phyloP scores from a whole-genome alignment of 1,140 invertebrate genomes.

The Eciton burchellii region DNA sequence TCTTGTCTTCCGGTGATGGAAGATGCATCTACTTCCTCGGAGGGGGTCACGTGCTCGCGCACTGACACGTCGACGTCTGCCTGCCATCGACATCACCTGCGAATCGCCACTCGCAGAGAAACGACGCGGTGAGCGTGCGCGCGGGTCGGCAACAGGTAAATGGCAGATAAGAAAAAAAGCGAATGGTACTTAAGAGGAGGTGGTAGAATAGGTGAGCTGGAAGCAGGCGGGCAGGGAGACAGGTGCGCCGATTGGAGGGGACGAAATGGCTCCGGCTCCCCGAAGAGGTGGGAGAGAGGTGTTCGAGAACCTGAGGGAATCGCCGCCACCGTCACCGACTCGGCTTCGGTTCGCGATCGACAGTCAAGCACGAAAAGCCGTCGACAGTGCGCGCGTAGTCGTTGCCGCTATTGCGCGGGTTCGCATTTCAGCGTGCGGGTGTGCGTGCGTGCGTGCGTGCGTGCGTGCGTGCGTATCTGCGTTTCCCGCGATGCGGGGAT shows the following conservation, averaged over 20 bases:
- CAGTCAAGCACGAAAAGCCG: slow-evolving; percentile 78
- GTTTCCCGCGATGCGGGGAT: slow-evolving; percentile 24
- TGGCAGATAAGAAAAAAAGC: slow-evolving; percentile 48
- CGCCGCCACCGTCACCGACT: slow-evolving; percentile 58
- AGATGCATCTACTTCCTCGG: not conserved
- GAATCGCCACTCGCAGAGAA: not conserved
- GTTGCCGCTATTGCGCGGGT: not conserved
- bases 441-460: slow-evolving; percentile 40
- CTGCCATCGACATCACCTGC: not conserved
- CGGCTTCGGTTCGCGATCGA: slow-evolving; percentile 65
- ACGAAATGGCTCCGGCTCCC: slow-evolving; percentile 48
- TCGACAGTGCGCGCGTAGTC: slow-evolving; percentile 28
- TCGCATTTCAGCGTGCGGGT: not conserved
- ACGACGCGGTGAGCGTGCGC: slow-evolving; percentile 56
- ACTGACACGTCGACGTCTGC: slow-evolving; percentile 39
- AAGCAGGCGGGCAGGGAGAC: slow-evolving; percentile 36
- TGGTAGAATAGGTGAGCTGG: slow-evolving; percentile 24
- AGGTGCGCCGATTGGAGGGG: slow-evolving; percentile 37
- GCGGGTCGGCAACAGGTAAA: slow-evolving; percentile 80
- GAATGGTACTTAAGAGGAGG: not conserved
- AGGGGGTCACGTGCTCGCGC: slow-evolving; percentile 22
- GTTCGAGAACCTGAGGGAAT: slow-evolving; percentile 73
- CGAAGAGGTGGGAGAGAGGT: slow-evolving; percentile 80
- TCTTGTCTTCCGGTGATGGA: not conserved
- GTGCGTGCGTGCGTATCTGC: not conserved